phyloP scores from a whole-genome alignment of 1,140 invertebrate genomes.

The Sipha flava region DNA sequence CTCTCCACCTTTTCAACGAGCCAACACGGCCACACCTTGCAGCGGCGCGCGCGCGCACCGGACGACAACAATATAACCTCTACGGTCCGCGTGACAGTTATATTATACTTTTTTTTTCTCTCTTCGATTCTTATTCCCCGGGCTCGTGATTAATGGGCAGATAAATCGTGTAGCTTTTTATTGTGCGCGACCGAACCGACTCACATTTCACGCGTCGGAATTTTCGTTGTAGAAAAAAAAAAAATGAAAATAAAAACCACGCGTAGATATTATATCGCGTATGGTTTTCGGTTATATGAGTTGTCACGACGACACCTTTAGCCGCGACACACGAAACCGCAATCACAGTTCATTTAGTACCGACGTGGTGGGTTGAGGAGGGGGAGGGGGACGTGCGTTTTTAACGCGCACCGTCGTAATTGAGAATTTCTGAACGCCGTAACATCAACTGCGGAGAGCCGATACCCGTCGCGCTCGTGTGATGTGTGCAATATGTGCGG shows the following conservation, averaged over 20 bases:
- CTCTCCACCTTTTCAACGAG: neutral
- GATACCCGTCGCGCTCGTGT: too few relatives aligned
- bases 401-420: too few relatives aligned
- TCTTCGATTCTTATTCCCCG: neutral
- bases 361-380: too few relatives aligned
- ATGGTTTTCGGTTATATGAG: neutral
- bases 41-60: neutral
- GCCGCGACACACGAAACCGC: neutral
- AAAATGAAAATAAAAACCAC: neutral
- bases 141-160: neutral
- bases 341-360: neutral
- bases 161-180: slow-evolving; percentile 15
- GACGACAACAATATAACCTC: neutral
- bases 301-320: neutral
- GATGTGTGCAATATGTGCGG: too few relatives aligned
- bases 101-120: neutral
- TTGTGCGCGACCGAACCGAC: neutral
- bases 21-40: neutral
- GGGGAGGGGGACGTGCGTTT: too few relatives aligned
- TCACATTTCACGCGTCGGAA: neutral
- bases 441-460: too few relatives aligned
- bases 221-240: neutral
- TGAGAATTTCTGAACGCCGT: too few relatives aligned
- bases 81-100: neutral
- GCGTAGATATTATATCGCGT: neutral